These are phyloP conservation scores for Abramis brama DNA, from an alignment of 2,113 vertebrate species.

Conservation along the genomic window DNA sequence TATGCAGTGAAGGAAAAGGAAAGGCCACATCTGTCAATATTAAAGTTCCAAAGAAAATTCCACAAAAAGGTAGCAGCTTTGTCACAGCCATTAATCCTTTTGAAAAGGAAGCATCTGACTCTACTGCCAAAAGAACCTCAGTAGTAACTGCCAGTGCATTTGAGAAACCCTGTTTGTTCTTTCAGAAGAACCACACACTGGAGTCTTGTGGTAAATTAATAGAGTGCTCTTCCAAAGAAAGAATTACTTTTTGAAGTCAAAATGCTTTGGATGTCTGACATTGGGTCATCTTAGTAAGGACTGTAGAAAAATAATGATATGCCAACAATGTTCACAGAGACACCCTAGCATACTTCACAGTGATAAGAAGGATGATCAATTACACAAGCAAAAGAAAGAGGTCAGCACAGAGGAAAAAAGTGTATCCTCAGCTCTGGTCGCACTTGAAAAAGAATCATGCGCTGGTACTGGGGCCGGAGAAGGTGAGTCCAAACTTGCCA, in stretches of 20 bases:
- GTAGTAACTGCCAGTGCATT: not conserved
- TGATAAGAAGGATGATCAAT: too few relatives aligned
- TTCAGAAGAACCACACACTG: not conserved
- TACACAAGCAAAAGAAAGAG: too few relatives aligned
- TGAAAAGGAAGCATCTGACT: not conserved
- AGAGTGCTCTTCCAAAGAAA: not conserved
- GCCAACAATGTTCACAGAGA: not conserved
- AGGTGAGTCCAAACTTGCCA: not conserved
- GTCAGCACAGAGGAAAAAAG: too few relatives aligned
- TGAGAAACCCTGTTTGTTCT: not conserved
- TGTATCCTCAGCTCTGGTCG: too few relatives aligned
- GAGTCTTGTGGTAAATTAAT: not conserved
- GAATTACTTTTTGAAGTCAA: not conserved
- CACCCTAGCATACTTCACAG: too few relatives aligned
- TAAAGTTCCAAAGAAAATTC: not conserved
- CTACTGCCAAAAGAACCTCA: not conserved
- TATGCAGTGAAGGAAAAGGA: not conserved
- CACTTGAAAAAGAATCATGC: not conserved
- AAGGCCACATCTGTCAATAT: not conserved
- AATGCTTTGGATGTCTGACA: not conserved
- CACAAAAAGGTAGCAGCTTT: not conserved
- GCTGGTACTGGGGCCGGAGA: not conserved
- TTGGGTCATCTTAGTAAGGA: not conserved
- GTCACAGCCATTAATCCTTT: not conserved
- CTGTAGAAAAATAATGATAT: not conserved